Conservation (phyloP, 2,888 invertebrate genomes). For the Chaitophorus viminalis region DNA sequence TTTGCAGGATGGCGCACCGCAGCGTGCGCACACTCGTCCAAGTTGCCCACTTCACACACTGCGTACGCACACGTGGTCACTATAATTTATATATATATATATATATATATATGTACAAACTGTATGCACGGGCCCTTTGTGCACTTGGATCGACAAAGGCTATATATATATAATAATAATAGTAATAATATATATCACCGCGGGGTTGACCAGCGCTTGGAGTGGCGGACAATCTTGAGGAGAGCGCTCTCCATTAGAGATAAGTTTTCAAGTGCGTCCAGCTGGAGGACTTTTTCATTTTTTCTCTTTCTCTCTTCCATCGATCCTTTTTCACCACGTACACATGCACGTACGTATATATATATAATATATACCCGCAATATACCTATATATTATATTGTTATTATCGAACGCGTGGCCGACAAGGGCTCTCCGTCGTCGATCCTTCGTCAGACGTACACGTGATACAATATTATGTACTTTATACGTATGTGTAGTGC, state of each 20-base stretch:
- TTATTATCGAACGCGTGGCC: neutral
- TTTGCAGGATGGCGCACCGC: neutral
- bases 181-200: neutral
- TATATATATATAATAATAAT: neutral
- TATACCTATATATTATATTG: too few relatives aligned
- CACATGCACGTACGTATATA: neutral
- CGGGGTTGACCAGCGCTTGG: neutral
- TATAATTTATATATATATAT: neutral
- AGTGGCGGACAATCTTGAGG: constrained; percentile 3
- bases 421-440: neutral
- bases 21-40: neutral
- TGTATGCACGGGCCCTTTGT: neutral
- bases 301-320: neutral
- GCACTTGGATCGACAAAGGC: neutral
- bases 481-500: too few relatives aligned
- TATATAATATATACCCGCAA: too few relatives aligned
- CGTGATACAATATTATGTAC: neutral
- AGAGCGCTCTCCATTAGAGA: neutral
- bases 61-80: neutral
- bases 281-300: neutral
- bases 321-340: too few relatives aligned
- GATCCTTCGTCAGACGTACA: neutral
- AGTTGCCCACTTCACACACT: neutral
- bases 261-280: constrained; percentile 5
- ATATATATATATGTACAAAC: neutral